Percentiles rank a stretch among this genome's conserved stretches.
Conservation (phyloP, 2,113 vertebrate species). For the Monopterus albus region DNA sequence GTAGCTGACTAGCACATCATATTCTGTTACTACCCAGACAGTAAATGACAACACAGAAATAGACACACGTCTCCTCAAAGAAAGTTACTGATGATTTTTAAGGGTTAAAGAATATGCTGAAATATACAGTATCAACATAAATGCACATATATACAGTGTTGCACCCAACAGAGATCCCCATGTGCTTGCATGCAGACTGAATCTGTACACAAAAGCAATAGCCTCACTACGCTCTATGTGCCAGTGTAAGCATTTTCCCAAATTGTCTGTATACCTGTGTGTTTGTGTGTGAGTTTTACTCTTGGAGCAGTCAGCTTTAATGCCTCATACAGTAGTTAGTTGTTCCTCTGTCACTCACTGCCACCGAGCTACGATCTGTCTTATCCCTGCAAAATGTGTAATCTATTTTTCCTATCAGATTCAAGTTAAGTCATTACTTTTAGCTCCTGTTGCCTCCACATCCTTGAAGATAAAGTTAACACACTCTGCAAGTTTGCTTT, state of each 20-base stretch:
- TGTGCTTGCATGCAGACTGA: too few species aligned
- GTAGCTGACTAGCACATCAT: too few species aligned
- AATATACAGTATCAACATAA: too few species aligned
- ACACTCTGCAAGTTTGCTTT: conserved; percentile 74
- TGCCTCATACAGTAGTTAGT: conserved; percentile 47
- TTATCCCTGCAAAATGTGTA: conserved; percentile 61
- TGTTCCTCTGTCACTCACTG: conserved; percentile 54
- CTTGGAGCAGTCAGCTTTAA: conserved; percentile 44
- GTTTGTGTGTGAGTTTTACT: conserved; percentile 19
- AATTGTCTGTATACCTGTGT: background rate
- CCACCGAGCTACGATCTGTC: conserved; percentile 49
- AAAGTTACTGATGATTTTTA: too few species aligned
- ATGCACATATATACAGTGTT: too few species aligned
- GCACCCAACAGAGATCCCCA: too few species aligned
- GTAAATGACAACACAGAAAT: too few species aligned
- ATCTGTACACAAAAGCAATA: too few species aligned
- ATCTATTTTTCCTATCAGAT: conserved; percentile 60
- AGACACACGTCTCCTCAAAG: too few species aligned
- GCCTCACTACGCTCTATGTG: too few species aligned
- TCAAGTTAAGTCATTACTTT: conserved; percentile 70
- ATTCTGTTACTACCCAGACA: too few species aligned
- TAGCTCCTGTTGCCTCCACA: conserved; percentile 47
- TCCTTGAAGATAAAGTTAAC: conserved; percentile 82
- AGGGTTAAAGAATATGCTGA: too few species aligned
- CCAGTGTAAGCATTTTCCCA: background rate